Evolutionary conservation across 2,888 invertebrate genomes (phyloP).

Genomic region (Bruchidius siliquastri): DNA sequence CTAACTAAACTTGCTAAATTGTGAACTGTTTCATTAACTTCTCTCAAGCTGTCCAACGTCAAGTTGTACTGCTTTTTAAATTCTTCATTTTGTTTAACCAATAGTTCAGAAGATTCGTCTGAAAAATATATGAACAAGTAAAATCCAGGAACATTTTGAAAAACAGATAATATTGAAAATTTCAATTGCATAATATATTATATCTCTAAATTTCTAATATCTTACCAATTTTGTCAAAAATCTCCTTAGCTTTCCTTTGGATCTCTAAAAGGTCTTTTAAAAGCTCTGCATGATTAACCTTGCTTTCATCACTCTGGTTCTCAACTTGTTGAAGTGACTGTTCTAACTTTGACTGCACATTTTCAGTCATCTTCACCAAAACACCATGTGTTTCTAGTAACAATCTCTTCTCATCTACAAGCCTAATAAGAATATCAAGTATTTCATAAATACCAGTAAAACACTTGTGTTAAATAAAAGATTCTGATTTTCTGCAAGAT

Average conservation of each 20-base stretch:
- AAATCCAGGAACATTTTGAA: background rate
- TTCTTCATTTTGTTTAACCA: conserved; percentile 48
- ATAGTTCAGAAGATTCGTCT: conserved; percentile 45
- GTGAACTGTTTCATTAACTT: conserved; percentile 53
- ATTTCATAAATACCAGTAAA: background rate
- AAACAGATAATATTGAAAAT: background rate
- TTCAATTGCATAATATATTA: background rate
- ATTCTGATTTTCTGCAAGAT: too few relatives aligned
- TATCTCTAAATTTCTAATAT: conserved; percentile 3
- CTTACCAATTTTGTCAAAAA: conserved; percentile 55
- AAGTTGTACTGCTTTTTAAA: conserved; percentile 49
- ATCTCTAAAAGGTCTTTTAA: conserved; percentile 53
- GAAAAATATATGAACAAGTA: conserved; percentile 20
- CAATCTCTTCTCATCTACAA: conserved; percentile 56
- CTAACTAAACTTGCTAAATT: conserved; percentile 39
- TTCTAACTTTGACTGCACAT: conserved; percentile 54
- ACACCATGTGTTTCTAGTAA: conserved; percentile 56
- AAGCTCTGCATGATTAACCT: conserved; percentile 53
- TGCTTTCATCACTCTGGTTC: conserved; percentile 49
- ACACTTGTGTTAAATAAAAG: background rate
- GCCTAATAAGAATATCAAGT: conserved; percentile 24
- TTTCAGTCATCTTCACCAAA: conserved; percentile 52
- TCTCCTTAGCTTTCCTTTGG: conserved; percentile 51
- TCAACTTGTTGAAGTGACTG: conserved; percentile 50
- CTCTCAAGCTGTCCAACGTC: conserved; percentile 49